Evolutionary conservation across 2,888 invertebrate genomes (phyloP), one percentile per base, ranked within the genome.

Genomic region (Drosophila koepferae): DNA sequence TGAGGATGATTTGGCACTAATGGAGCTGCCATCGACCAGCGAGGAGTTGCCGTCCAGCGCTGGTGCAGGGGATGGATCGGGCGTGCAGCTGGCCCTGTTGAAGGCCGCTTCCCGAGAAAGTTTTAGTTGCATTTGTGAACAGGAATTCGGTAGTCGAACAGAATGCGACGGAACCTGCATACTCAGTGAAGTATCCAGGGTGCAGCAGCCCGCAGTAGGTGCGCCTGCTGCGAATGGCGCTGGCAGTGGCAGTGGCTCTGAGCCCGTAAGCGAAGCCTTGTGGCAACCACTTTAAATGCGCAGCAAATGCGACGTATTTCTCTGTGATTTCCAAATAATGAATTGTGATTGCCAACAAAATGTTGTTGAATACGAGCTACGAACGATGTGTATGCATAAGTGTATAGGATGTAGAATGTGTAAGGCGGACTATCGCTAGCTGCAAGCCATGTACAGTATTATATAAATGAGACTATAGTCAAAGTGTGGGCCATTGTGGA

Each of bases 111-210:
- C 76, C 4, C 73, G 76, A 5, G 80, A 88, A 44, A 80, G 64
- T 62, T 82, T 82, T 2, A 80, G 86, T 43, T 91, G 92, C 65
- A 86, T 91, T 68, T 91, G 91, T 59, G 90, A 85, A 10, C 84
- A 91, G 74, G 91, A 91, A 62, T 82, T 91, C 31, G 91, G 91
- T 10, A 90, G 90, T 51, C 82, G 81, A 16, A 89, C 84, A 3
- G 89, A 90, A 68, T 91, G 92, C 48, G 91, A 91, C 58, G 90
- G 91, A 41, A 90, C 91, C 36, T 91, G 91, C 59, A 91, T 91
- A 55, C 77, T 91, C 31, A 91, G 89, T 66, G 91, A 91, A 63
- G 91, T 91, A 18, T 87, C 91, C 6, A 81, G 92, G 5, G 88
- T 91, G 23, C 82, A 79, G 40, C 60, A 78, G 63, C 80, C 88